Evolutionary conservation across 2,888 invertebrate species (phyloP).

Genomic region (Hemistola chrysoprasaria): DNA sequence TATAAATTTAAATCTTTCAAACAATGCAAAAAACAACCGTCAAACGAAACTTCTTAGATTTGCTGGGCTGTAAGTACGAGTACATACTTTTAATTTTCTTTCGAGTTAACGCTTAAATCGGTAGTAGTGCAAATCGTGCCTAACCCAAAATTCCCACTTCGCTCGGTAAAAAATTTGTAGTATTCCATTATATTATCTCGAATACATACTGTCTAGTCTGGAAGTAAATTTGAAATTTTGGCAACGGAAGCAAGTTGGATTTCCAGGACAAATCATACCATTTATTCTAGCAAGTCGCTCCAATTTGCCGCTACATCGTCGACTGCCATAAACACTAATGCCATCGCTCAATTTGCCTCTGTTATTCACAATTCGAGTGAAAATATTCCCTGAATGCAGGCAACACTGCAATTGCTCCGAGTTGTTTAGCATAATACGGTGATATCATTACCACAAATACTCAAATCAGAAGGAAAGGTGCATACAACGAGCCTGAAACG

Average conservation of each 20-base stretch:
- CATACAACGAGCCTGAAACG: no score
- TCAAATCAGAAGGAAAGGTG: no score
- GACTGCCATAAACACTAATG: conserved; percentile 28
- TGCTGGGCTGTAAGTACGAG: no score
- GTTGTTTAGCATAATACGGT: conserved; percentile 75
- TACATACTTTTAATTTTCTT: no score
- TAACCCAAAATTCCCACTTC: no score
- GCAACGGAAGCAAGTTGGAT: conserved; percentile 2
- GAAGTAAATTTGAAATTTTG: conserved; percentile 24
- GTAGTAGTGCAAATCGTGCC: no score
- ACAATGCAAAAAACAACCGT: no score
- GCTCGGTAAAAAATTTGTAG: no score
- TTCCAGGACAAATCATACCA: conserved; percentile 8
- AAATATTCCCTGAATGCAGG: conserved; percentile 31
- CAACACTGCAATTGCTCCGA: conserved; percentile 62
- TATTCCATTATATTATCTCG: no score
- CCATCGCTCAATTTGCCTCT: conserved; percentile 50
- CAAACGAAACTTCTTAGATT: no score
- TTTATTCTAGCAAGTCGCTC: conserved; percentile 16
- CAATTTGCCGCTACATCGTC: conserved; percentile 22
- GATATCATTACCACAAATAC: conserved; percentile 67
- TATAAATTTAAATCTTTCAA: no score
- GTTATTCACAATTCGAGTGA: conserved; percentile 62
- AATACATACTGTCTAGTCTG: background rate
- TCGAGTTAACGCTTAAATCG: no score